Conservation (phyloP, 2,888 invertebrate species). For the Ellobium chinense region DNA sequence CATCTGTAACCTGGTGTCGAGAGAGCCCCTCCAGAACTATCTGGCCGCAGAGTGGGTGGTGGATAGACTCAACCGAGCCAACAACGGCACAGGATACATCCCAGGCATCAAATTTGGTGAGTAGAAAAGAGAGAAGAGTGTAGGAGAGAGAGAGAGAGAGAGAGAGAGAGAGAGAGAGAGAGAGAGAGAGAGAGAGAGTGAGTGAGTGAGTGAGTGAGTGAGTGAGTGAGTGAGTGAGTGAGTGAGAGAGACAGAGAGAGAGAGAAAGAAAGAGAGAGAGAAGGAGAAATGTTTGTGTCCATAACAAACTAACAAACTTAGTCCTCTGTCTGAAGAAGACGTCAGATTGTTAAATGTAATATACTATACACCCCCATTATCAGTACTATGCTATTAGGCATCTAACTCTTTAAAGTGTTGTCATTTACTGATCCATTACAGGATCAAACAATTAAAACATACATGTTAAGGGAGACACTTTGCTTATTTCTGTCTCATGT, state of each 20-base stretch:
- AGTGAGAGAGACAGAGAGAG: neutral
- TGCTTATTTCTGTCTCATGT: too few relatives aligned
- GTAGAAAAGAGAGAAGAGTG: slow-evolving; percentile 6
- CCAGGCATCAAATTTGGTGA: slow-evolving; percentile 61
- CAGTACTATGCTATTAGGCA: too few relatives aligned
- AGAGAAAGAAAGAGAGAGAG: neutral
- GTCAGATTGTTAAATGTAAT: too few relatives aligned
- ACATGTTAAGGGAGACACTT: too few relatives aligned
- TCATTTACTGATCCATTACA: too few relatives aligned
- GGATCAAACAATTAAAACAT: too few relatives aligned
- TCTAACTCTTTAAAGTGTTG: too few relatives aligned
- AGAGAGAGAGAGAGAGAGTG: neutral
- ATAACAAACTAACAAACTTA: too few relatives aligned
- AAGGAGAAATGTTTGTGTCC: neutral
- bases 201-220: neutral
- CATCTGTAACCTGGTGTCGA: slow-evolving; percentile 55
- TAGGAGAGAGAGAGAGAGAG: neutral
- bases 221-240: neutral
- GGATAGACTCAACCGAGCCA: slow-evolving; percentile 59
- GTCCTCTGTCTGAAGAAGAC: too few relatives aligned
- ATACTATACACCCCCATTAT: too few relatives aligned
- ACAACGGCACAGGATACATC: slow-evolving; percentile 52
- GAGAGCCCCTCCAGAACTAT: slow-evolving; percentile 55
- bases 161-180: neutral
- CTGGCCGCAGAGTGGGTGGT: slow-evolving; percentile 65